Evolutionary conservation across 2,888 invertebrate species (phyloP).

Genomic region (Plusia festucae): DNA sequence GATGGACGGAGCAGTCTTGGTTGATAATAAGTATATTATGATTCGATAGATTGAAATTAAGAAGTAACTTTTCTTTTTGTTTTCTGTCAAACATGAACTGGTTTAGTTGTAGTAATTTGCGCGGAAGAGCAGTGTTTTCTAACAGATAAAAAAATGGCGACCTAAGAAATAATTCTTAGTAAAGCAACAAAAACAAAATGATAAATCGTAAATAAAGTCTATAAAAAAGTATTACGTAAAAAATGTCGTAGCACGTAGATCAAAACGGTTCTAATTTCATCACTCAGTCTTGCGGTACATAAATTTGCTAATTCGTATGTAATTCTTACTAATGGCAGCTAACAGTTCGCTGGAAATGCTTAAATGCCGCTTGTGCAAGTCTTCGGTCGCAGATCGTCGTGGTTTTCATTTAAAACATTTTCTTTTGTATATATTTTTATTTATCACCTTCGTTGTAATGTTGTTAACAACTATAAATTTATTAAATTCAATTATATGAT

Average conservation of each 20-base stretch:
- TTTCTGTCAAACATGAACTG: too few species aligned
- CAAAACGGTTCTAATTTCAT: slow-evolving; percentile 60
- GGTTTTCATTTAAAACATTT: slow-evolving; percentile 45
- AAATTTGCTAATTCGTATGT: slow-evolving; percentile 72
- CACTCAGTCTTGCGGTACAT: slow-evolving; percentile 68
- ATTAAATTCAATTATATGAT: too few species aligned
- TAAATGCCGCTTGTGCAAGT: slow-evolving; percentile 66
- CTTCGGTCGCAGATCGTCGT: slow-evolving; percentile 43
- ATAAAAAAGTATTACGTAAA: slow-evolving; percentile 10
- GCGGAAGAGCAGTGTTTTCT: too few species aligned
- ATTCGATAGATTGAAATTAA: too few species aligned
- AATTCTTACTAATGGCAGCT: slow-evolving; percentile 69
- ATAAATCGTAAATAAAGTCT: not conserved
- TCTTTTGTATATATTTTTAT: not conserved
- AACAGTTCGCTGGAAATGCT: slow-evolving; percentile 67
- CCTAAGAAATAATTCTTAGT: too few species aligned
- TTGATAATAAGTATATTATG: too few species aligned
- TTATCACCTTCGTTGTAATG: not conserved
- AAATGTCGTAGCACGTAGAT: slow-evolving; percentile 29
- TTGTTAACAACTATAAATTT: too few species aligned
- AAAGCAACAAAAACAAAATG: too few species aligned
- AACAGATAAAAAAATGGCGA: too few species aligned
- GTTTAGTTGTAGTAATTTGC: too few species aligned
- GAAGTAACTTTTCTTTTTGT: too few species aligned
- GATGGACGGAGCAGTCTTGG: not conserved